Percentiles rank a stretch among this genome's conserved stretches.
phyloP scores from a whole-genome alignment of 2,113 vertebrate genomes.

The Delphinus delphis region DNA sequence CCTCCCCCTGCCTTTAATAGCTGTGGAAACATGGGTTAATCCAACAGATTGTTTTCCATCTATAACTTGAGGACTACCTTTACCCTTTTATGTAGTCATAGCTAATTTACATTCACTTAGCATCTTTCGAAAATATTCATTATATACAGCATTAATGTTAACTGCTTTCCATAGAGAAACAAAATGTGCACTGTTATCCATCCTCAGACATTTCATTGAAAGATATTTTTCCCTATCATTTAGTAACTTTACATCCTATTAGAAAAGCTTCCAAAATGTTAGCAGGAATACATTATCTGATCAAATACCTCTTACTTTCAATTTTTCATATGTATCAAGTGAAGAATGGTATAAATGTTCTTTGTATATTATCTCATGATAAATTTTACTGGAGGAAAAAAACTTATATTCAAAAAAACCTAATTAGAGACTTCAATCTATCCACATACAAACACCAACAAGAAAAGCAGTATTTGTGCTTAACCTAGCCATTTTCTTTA shows the following conservation, averaged over 20 bases:
- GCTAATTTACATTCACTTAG: not conserved
- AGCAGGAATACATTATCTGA: not conserved
- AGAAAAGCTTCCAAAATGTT: conserved; percentile 32
- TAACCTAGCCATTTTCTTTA: not conserved
- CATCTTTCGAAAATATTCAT: conserved; percentile 50
- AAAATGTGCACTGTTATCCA: not conserved
- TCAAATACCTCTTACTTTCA: conserved; percentile 19
- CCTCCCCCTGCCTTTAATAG: not conserved
- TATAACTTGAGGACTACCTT: not conserved
- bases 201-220: not conserved
- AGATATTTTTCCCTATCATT: not conserved
- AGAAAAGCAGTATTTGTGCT: not conserved
- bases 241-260: not conserved
- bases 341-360: not conserved
- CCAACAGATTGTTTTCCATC: not conserved
- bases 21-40: not conserved
- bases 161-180: conserved; percentile 5
- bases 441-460: not conserved
- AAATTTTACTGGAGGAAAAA: not conserved
- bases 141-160: not conserved
- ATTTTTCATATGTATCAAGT: not conserved
- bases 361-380: not conserved
- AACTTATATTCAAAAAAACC: conserved; percentile 2
- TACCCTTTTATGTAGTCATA: not conserved
- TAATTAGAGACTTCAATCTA: not conserved